A percentile compares a stretch with the other conserved stretches of the same genome.
These are phyloP conservation scores for Pogona vitticeps DNA, from an alignment of 2,113 vertebrate genomes.

Conservation along the genomic window DNA sequence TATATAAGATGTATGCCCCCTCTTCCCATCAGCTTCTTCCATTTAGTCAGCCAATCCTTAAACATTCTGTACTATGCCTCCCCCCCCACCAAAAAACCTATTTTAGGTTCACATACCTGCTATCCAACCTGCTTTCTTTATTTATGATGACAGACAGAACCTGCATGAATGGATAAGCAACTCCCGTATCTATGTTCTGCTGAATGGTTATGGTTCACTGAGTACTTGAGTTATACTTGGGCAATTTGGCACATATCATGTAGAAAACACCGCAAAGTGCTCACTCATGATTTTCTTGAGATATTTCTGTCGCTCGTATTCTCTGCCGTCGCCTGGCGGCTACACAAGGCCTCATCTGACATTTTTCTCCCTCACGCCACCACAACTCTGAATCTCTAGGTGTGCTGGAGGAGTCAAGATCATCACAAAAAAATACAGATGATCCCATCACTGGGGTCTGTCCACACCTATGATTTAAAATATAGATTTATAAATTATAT, in stretches of 20 bases:
- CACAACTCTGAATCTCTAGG: conserved; percentile 35
- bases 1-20: neutral
- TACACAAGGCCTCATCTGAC: conserved; percentile 31
- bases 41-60: conserved; percentile 28
- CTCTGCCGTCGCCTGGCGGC: conserved; percentile 38
- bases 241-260: conserved; percentile 39
- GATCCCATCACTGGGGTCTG: neutral
- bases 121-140: conserved; percentile 24
- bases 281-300: conserved; percentile 26
- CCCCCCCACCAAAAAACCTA: too few species aligned
- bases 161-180: conserved; percentile 42
- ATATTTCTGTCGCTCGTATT: conserved; percentile 27
- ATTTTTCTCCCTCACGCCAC: neutral
- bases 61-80: conserved; percentile 24
- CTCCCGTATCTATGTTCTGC: conserved; percentile 22
- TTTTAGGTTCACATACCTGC: conserved; percentile 27
- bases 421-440: conserved; percentile 30
- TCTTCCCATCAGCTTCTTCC: neutral
- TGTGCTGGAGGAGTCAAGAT: conserved; percentile 28
- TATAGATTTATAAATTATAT: too few species aligned
- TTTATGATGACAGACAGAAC: conserved; percentile 40
- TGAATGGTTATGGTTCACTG: conserved; percentile 42
- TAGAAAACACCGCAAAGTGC: conserved; percentile 43
- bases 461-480: too few species aligned
- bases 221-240: conserved; percentile 39